These are phyloP conservation scores for Caenorhabditis japonica DNA, from an alignment of 2,888 invertebrate species.

Conservation along the genomic window DNA sequence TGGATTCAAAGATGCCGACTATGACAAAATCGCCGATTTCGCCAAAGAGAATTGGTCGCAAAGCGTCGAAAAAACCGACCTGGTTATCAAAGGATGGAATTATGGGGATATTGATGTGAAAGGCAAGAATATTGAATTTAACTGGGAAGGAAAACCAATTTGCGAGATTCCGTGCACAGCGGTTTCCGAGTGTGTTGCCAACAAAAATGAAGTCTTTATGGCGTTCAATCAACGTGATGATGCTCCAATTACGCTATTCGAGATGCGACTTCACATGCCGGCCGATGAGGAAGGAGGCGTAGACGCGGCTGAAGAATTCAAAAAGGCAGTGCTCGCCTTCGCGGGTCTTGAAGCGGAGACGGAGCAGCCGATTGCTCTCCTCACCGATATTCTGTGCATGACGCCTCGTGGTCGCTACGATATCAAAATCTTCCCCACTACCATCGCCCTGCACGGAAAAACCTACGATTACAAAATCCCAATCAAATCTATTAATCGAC, in stretches of 20 bases:
- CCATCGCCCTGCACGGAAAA: constrained; percentile 94
- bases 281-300: constrained; percentile 83
- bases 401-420: constrained; percentile 98
- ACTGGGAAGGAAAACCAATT: constrained; percentile 79
- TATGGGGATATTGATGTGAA: constrained; percentile 96
- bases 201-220: constrained; percentile 97
- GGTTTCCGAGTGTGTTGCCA: constrained; percentile 94
- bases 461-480: constrained; percentile 99
- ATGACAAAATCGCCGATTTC: constrained; percentile 92
- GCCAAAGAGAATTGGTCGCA: constrained; percentile 86
- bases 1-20: constrained; percentile 90
- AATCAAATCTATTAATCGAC: constrained; percentile 92
- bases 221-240: constrained; percentile 93
- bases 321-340: constrained; percentile 94
- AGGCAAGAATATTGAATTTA: constrained; percentile 79
- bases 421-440: constrained; percentile 92
- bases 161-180: constrained; percentile 96
- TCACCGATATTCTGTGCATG: constrained; percentile 95
- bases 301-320: constrained; percentile 94
- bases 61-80: constrained; percentile 90
- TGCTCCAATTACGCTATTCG: constrained; percentile 94
- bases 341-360: constrained; percentile 92
- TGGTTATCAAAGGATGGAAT: constrained; percentile 97
- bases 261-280: constrained; percentile 98
- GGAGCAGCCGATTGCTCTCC: constrained; percentile 96